Evolutionary conservation across 2,797 vertebrate genomes (phyloP).

Genomic region (Mormyrops attenuatus): DNA sequence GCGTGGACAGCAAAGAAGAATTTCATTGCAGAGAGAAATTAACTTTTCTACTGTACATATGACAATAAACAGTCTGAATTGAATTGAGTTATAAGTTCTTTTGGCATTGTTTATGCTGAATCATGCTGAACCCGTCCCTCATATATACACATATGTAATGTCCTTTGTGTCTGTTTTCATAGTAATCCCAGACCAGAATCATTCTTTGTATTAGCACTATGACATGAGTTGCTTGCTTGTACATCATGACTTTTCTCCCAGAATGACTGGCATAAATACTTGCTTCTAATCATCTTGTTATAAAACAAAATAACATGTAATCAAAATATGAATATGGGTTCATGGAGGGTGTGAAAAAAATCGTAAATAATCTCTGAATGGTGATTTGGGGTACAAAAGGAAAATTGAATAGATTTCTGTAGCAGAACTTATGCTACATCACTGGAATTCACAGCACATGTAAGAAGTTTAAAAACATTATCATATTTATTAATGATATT

Average conservation of each 20-base stretch:
- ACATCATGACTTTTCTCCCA: not conserved
- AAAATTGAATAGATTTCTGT: not conserved
- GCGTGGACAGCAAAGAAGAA: no score
- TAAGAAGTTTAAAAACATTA: constrained; percentile 40
- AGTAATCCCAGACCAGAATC: not conserved
- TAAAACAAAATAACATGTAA: not conserved
- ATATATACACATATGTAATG: not conserved
- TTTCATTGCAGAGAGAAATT: no score
- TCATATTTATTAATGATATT: constrained; percentile 51
- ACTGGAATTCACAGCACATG: constrained; percentile 28
- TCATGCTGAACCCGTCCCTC: not conserved
- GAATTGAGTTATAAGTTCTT: not conserved
- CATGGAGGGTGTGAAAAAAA: not conserved
- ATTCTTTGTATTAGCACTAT: not conserved
- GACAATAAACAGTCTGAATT: no score
- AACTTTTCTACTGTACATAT: no score
- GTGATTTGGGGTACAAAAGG: not conserved
- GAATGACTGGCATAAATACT: not conserved
- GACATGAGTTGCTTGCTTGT: not conserved
- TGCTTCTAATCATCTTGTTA: not conserved
- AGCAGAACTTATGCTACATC: no score
- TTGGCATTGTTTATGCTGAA: not conserved
- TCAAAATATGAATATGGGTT: not conserved
- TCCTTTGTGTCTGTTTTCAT: not conserved
- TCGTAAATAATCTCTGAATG: not conserved